phyloP scores from a whole-genome alignment of 2,113 vertebrate species.

The Porphyrio hochstetteri region DNA sequence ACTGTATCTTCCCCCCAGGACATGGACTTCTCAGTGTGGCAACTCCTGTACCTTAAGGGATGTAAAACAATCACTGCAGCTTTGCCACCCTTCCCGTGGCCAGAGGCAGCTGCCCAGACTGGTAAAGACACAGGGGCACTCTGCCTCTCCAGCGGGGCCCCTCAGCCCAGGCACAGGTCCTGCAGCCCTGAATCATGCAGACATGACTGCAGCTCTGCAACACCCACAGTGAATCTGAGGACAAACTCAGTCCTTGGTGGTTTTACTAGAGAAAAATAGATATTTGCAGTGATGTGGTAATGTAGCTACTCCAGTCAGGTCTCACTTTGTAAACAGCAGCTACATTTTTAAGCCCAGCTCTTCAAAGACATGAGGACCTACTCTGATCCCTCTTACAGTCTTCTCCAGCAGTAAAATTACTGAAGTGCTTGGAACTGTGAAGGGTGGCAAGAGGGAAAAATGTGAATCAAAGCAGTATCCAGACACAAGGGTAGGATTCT shows the following conservation, averaged over 20 bases:
- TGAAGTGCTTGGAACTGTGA: background rate
- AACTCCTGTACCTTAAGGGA: background rate
- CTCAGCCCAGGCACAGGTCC: background rate
- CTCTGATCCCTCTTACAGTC: background rate
- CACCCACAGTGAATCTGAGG: background rate
- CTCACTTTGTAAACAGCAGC: background rate
- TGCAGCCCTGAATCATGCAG: fast-evolving
- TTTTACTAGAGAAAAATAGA: background rate
- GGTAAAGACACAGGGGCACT: background rate
- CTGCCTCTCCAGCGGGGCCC: fast-evolving
- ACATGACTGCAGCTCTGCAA: background rate
- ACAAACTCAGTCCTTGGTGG: fast-evolving
- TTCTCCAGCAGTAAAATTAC: background rate
- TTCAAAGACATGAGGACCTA: background rate
- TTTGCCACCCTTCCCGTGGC: background rate
- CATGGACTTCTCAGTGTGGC: background rate
- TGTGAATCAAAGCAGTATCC: background rate
- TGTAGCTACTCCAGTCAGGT: background rate
- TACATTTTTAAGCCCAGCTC: background rate
- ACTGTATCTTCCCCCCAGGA: background rate
- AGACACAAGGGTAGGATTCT: background rate
- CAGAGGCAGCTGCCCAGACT: background rate
- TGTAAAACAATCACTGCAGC: fast-evolving
- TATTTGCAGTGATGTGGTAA: background rate
- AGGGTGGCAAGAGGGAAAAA: background rate